Percentiles rank a stretch among this genome's conserved stretches.
These are phyloP conservation scores for Leptothorax acervorum DNA, from an alignment of 2,888 invertebrate genomes.

Conservation along the genomic window DNA sequence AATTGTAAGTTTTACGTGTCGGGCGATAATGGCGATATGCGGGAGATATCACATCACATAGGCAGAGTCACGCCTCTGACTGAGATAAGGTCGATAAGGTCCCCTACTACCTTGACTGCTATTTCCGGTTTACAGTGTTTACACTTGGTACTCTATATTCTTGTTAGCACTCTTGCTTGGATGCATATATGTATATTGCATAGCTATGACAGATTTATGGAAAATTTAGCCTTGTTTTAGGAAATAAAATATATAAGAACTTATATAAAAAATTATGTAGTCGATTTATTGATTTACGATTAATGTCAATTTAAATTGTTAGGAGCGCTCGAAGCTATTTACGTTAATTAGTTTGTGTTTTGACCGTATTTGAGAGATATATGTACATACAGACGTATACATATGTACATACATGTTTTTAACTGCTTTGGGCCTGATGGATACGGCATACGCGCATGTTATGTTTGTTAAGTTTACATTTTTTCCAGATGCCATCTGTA, in stretches of 20 bases:
- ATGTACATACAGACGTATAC: neutral
- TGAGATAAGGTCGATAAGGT: too few species aligned
- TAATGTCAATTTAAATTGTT: neutral
- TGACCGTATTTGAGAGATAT: neutral
- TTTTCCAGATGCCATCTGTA: too few species aligned
- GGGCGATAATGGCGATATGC: neutral
- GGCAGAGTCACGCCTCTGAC: neutral
- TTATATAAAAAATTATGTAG: neutral
- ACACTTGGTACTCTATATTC: neutral
- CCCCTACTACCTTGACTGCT: constrained; percentile 64
- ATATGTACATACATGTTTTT: too few species aligned
- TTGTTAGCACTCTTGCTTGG: too few species aligned
- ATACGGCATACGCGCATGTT: too few species aligned
- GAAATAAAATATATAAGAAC: neutral
- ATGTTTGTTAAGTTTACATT: neutral
- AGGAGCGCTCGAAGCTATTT: too few species aligned
- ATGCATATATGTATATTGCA: too few species aligned
- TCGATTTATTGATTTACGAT: neutral
- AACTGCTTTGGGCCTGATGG: too few species aligned
- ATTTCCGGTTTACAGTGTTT: constrained; percentile 73
- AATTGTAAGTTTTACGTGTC: neutral
- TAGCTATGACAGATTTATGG: too few species aligned
- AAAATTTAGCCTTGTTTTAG: neutral
- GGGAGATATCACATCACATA: too few species aligned
- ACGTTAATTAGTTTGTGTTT: neutral